Conservation (phyloP, 2,797 vertebrate species). For the Danio jaintianensis region DNA sequence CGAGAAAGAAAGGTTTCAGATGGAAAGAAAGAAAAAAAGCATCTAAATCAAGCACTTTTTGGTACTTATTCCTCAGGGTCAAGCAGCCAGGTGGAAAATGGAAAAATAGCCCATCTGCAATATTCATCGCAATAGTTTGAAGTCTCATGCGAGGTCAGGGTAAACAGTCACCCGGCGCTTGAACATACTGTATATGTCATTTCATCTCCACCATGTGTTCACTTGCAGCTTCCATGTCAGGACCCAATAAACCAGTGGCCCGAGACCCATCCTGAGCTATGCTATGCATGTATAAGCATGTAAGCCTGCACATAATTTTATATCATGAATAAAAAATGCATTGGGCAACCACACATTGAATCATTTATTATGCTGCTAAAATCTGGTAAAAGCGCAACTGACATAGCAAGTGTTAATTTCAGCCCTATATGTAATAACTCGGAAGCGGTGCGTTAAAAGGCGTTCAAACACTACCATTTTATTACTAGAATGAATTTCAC, state of each 20-base stretch:
- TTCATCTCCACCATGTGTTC: constrained; percentile 6
- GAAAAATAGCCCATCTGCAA: constrained; percentile 62
- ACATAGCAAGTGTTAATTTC: constrained; percentile 86
- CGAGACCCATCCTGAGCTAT: constrained; percentile 6
- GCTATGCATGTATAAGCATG: constrained; percentile 16
- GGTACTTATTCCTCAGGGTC: constrained; percentile 46
- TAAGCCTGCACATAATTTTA: constrained; percentile 79
- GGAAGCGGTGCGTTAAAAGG: constrained; percentile 78
- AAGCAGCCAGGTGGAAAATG: constrained; percentile 62
- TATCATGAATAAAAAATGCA: constrained; percentile 90
- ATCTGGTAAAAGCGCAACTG: constrained; percentile 84
- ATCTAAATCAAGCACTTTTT: constrained; percentile 43
- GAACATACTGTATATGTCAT: background rate
- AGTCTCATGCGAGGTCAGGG: constrained; percentile 52
- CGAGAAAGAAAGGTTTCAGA: constrained; percentile 15
- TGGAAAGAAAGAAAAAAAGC: constrained; percentile 42
- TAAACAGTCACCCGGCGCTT: constrained; percentile 15
- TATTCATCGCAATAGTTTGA: constrained; percentile 61
- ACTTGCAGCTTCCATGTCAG: background rate
- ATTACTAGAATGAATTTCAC: constrained; percentile 81
- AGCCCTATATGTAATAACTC: constrained; percentile 81
- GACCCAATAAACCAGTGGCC: constrained; percentile 1
- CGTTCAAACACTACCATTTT: constrained; percentile 80
- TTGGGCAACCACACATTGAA: constrained; percentile 78
- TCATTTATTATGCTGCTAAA: constrained; percentile 85